Evolutionary conservation across 2,888 invertebrate genomes (phyloP).

Genomic region (Lydus trimaculatus): DNA sequence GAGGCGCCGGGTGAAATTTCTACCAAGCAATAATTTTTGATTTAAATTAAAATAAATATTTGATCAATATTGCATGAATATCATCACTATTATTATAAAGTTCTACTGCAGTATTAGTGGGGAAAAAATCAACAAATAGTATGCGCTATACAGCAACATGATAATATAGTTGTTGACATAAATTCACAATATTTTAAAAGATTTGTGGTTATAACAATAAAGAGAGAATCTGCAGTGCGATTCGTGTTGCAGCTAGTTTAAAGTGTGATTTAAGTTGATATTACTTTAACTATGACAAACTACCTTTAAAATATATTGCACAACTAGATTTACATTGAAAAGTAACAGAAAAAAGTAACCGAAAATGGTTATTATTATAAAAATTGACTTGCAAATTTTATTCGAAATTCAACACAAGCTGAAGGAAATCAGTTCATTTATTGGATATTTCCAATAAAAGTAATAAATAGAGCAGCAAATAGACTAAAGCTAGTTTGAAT

Average conservation of each 20-base stretch:
- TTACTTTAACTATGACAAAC: slow-evolving; percentile 20
- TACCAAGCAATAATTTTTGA: background rate
- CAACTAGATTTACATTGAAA: background rate
- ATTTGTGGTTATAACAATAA: slow-evolving; percentile 21
- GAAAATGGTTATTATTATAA: background rate
- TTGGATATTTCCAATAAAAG: too few species aligned
- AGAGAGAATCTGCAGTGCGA: slow-evolving; percentile 24
- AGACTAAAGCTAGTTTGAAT: background rate
- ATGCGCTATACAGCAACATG: slow-evolving; percentile 10
- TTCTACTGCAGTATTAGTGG: background rate
- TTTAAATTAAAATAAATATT: background rate
- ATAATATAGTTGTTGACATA: slow-evolving; percentile 10
- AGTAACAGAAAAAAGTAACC: slow-evolving; percentile 14
- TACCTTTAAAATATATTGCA: background rate
- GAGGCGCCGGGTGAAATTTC: background rate
- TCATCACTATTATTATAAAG: background rate
- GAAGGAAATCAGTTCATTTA: background rate
- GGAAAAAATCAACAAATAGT: background rate
- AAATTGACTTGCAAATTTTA: slow-evolving; percentile 1
- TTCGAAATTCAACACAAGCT: background rate
- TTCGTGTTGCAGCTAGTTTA: slow-evolving; percentile 17
- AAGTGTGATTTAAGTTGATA: slow-evolving; percentile 7
- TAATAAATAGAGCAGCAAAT: background rate
- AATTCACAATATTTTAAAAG: slow-evolving; percentile 21
- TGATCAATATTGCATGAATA: background rate